Evolutionary conservation across 2,888 invertebrate species (phyloP), one percentile per base, ranked within the genome.

Genomic region (Leptogaster cylindrica): DNA sequence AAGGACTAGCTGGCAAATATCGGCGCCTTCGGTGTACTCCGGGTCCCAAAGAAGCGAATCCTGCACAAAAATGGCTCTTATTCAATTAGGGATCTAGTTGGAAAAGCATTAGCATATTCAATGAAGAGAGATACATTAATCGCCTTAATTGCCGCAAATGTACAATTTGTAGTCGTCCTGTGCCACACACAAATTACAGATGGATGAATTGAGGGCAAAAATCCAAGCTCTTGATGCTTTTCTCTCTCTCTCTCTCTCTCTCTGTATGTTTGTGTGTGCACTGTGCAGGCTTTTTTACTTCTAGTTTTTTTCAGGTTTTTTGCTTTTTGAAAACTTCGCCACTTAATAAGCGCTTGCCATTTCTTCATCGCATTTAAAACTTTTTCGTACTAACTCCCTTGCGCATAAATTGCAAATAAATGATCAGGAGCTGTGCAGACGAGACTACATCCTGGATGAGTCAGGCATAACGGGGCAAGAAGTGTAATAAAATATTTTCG

Each of bases 351-450:
- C 61, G 27, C 28, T 39, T 31, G 36, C 28, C 41, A 28, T 41
- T 61, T 61, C 61, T 61, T 52, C n/a, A 27, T 61, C 44, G 44
- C 44, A 6, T 2, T 61, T 5, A 16, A 18, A 44, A 61, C 44
- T 61, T 61, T 61, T 61, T 61, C 61, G 61, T 61, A 44, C 61
- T 61, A 44, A 61, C 61, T 28, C 61, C 44, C 44, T 25, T 61
- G 61, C 61, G 61, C 61, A 44, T 61, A 61, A 61, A 61, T 61
- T 61, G 61, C 61, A 61, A 61, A 61, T 61, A 44, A 44, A 61
- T 61, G 61, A 61, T 61, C 61, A 44, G 41, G 28, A 61, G 58
- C 61, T 44, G 48, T 28, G 41, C 44, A 44, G 44, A 61, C 61
- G 20, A 16, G 61, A 44, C 61, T 25, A 16, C 31, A 58, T 58